These are phyloP conservation scores for Sisor rabdophorus DNA, from an alignment of 2,113 vertebrate genomes.

Conservation along the genomic window DNA sequence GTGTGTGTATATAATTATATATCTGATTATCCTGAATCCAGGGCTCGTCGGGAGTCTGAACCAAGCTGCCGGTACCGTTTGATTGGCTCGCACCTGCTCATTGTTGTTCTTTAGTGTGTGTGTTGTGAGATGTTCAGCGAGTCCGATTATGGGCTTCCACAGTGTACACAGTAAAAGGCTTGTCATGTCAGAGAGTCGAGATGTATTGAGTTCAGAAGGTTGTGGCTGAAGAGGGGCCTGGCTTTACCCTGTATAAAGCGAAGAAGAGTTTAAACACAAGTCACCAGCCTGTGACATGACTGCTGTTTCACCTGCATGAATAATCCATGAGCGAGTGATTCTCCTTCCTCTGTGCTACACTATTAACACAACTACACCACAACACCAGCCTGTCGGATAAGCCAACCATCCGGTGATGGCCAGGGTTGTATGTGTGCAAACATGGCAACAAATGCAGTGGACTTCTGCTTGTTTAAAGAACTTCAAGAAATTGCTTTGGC, in stretches of 20 bases:
- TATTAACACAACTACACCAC: slow-evolving; percentile 1
- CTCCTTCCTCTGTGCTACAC: slow-evolving; percentile 1
- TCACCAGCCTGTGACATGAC: slow-evolving; percentile 28
- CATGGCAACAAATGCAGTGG: not conserved
- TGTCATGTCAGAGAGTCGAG: slow-evolving; percentile 13
- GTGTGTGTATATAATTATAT: no score
- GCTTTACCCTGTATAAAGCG: slow-evolving; percentile 18
- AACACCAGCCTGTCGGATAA: slow-evolving; percentile 2
- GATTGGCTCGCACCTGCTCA: not conserved
- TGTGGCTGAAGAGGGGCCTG: not conserved
- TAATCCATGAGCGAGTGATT: slow-evolving; percentile 36
- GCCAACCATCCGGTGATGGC: not conserved
- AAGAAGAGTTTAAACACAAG: slow-evolving; percentile 21
- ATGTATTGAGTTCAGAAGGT: slow-evolving; percentile 36
- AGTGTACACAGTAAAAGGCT: slow-evolving; percentile 7
- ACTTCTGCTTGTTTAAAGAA: no score
- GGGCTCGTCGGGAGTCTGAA: not conserved
- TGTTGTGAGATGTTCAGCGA: slow-evolving; percentile 8
- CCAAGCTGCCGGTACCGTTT: not conserved
- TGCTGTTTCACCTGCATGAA: slow-evolving; percentile 27
- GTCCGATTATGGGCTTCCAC: not conserved
- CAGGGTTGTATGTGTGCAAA: not conserved
- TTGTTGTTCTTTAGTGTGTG: not conserved
- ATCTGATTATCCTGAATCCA: not conserved
- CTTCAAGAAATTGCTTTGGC: no score